Percentiles rank a stretch among this genome's conserved stretches.
Conservation (phyloP, 2,888 invertebrate genomes). For the Gymnosoma rotundatum region DNA sequence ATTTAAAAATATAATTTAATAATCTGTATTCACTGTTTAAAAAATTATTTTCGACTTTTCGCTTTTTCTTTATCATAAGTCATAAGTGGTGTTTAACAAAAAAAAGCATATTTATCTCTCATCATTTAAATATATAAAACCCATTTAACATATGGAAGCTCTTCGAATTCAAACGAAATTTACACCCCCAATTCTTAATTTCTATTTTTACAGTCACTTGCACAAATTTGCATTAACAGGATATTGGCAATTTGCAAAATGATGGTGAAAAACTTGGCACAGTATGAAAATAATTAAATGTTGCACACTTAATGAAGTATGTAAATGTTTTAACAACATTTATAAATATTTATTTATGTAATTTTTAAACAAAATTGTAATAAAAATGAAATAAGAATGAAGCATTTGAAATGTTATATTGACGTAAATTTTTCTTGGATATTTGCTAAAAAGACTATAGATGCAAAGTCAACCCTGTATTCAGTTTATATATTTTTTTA, state of each 20-base stretch:
- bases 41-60: too few species aligned
- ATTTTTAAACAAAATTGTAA: not conserved
- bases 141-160: too few species aligned
- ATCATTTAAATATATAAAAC: too few species aligned
- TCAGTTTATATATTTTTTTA: not conserved
- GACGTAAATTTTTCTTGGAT: conserved; percentile 25
- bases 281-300: conserved; percentile 48
- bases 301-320: conserved; percentile 69
- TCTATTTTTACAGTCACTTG: not conserved
- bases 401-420: conserved; percentile 41
- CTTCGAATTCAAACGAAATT: too few species aligned
- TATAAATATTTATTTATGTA: conserved; percentile 36
- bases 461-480: not conserved
- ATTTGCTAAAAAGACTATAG: not conserved
- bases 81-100: too few species aligned
- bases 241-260: conserved; percentile 62
- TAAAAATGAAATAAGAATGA: not conserved
- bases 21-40: too few species aligned
- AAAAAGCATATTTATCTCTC: too few species aligned
- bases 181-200: not conserved
- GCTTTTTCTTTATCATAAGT: too few species aligned
- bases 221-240: conserved; percentile 30
- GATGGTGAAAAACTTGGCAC: conserved; percentile 22
- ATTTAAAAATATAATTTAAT: too few species aligned
- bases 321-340: conserved; percentile 48